Conservation (phyloP, 1,140 invertebrate species). For the Agrilus planipennis region DNA sequence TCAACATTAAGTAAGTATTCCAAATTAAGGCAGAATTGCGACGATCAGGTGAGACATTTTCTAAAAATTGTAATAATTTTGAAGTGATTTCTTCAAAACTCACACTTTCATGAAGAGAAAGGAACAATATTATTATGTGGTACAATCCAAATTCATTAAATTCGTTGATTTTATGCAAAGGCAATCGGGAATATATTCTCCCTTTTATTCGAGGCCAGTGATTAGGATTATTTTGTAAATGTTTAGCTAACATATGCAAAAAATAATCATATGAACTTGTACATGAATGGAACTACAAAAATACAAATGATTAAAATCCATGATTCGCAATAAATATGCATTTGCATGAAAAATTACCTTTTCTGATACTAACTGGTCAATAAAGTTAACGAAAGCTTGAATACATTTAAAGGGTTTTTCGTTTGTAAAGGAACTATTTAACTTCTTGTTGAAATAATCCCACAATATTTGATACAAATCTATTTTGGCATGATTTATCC, state of each 20-base stretch:
- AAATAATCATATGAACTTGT: constrained; percentile 21
- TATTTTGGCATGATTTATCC: too few species aligned
- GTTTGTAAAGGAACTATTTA: too few species aligned
- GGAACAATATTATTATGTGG: constrained; percentile 21
- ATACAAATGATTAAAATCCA: too few species aligned
- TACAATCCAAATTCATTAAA: constrained; percentile 20
- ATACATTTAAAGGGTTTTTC: too few species aligned
- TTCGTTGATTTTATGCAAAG: constrained; percentile 25
- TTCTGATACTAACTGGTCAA: too few species aligned
- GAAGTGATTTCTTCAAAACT: constrained; percentile 23
- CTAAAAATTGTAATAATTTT: constrained; percentile 22
- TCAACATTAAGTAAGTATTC: constrained; percentile 25
- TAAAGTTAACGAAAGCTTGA: too few species aligned
- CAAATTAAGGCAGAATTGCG: constrained; percentile 15
- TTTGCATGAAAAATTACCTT: too few species aligned
- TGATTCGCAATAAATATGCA: too few species aligned
- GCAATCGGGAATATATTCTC: constrained; percentile 28
- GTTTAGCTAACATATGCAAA: constrained; percentile 18
- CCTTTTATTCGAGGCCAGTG: constrained; percentile 30
- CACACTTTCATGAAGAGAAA: constrained; percentile 15
- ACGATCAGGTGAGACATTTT: constrained; percentile 17
- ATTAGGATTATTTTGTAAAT: constrained; percentile 22
- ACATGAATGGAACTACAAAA: too few species aligned
- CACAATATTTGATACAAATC: too few species aligned
- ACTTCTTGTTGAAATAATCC: too few species aligned